Base-by-base conservation (phyloP, 2,888 invertebrate genomes). In the Julus scandinavius region DNA sequence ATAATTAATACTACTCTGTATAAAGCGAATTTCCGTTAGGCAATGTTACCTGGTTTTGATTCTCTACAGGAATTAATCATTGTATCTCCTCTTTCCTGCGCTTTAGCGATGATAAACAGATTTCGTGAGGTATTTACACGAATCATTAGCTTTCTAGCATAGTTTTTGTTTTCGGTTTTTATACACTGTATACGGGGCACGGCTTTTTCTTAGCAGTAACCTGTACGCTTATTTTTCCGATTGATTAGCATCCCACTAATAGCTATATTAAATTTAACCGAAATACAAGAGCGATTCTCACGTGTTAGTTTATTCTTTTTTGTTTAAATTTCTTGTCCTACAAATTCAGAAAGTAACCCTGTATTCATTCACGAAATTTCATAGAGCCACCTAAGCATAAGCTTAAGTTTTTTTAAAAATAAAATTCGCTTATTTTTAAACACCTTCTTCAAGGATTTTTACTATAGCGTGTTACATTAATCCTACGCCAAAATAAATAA, bases 21-120 rank as follows among this genome's bases (percentile, higher is more conserved):
- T 45, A 45, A 45, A 45, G 45, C 6, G 29, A 72, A 72, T 29
- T 72, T 72, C 72, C 72, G 29, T 72, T 72, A 29, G 11, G 2
- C 9, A 7, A 45, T 45, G 45, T 45, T 45, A 45, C 45, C 17
- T 54, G 54, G n/a, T 72, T 72, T 72, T 29, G 20, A 72, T 29
- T 72, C 11, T 72, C 72, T 3, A 29, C 54, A 11, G 9, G 63
- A 63, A 20, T 72, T 72, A 72, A 72, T 29, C 72, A n/a, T 29
- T 29, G 20, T 29, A 72, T 72, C 72, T 72, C 72, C 72, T 63
- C 17, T n/a, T 63, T 63, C 58, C 58, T 63, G 58, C n/a, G n/a
- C n/a, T 63, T 17, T 63, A n/a, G 58, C n/a, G n/a, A n/a, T 63
- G 58, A 63, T 63, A 63, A 63, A n/a, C 58, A n/a, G n/a, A 63